Base-by-base conservation (phyloP, 64 coral and sea anemone species). In the Porites australiensis region DNA sequence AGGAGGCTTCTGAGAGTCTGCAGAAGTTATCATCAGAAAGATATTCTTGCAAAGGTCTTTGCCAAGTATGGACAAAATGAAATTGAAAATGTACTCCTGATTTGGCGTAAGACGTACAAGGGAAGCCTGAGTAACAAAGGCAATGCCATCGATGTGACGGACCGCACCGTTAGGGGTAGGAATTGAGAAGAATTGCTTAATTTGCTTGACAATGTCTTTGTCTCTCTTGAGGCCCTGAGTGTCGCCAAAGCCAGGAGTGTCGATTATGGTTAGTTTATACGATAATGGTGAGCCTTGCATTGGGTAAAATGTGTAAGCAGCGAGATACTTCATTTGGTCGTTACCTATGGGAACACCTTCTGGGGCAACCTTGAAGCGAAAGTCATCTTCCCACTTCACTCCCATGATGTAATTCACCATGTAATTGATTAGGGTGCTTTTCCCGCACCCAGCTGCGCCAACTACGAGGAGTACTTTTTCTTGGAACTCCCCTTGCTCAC, bases 1-100 rank as follows among this genome's bases (percentile, higher is more conserved):
- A 13, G 63, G 89, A 23, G 89, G 89, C 11, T 21, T 44, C 23
- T 91, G 77, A 12, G 65, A 50, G 14, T 91, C 77, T 82, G 89
- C 77, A 91, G 82, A 91, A 8, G 77, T 91, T 8, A 91, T 64
- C 77, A 91, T 73, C 66, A 82, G 72, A 8, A 91, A 91, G 6
- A 91, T 82, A 78, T 22, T 91, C 9, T 60, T 70, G 54, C 64
- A 20, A 10, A 91, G 18, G 19, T 91, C 77, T 49, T 82, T 82
- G 12, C 89, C 89, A 60, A 91, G 82, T 4, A 91, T 91, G 5
- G 64, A 82, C 21, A 82, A 78, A 18, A 91, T 61, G 65, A 78
- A 91, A 44, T 72, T 65, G 48, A 91, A 91, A n/a, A 90, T 90
- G 88, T 90, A 90, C 47, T 77, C 0, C 59, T 90, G 88, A 12